Conservation (phyloP, 2,113 vertebrate genomes). For the Halcyon malimbica region DNA sequence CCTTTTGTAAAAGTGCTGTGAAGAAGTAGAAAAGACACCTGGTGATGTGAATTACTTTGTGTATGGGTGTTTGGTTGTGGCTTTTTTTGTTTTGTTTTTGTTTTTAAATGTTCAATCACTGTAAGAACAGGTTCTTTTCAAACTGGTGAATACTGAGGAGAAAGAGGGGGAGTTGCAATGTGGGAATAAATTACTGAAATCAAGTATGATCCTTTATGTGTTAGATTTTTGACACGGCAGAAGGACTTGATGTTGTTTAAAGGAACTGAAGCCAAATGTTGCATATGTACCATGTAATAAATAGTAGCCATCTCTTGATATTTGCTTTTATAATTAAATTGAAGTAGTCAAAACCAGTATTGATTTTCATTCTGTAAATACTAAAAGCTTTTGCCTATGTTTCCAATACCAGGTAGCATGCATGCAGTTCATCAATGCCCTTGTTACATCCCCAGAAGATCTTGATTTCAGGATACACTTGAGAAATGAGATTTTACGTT, state of each 20-base stretch:
- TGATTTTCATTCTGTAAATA: not conserved
- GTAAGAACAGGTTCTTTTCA: not conserved
- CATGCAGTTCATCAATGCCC: conserved; percentile 98
- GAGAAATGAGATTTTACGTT: conserved; percentile 95
- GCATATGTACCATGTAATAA: not conserved
- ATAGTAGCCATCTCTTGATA: not conserved
- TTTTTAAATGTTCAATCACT: not conserved
- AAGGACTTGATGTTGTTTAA: not conserved
- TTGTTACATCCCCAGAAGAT: conserved; percentile 95
- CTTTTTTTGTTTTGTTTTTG: not conserved
- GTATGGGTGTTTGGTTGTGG: not conserved
- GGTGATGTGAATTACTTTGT: not conserved
- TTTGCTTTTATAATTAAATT: not conserved
- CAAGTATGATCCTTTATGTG: not conserved
- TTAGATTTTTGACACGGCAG: not conserved
- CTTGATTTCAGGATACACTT: conserved; percentile 98
- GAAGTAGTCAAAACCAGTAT: not conserved
- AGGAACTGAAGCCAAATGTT: not conserved
- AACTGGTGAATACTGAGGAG: not conserved
- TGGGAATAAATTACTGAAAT: not conserved
- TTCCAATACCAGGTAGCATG: conserved; percentile 86
- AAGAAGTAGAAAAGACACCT: not conserved
- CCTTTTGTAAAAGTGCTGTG: not conserved
- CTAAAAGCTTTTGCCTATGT: not conserved
- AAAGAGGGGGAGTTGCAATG: not conserved